These are phyloP conservation scores for Glomeris maerens DNA, from an alignment of 1,140 invertebrate genomes.

Conservation along the genomic window DNA sequence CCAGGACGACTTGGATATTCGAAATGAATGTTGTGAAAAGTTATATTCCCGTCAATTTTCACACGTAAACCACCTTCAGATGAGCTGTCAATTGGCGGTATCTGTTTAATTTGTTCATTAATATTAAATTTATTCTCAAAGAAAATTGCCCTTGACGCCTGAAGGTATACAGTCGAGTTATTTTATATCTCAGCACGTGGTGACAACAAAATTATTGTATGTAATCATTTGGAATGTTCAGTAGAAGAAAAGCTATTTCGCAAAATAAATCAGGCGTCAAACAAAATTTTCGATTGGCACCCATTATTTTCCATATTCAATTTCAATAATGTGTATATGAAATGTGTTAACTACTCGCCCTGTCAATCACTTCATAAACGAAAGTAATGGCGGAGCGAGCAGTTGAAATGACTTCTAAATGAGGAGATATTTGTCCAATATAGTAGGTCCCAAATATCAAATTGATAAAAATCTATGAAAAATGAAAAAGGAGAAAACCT, in stretches of 20 bases:
- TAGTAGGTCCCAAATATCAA: slow-evolving; percentile 72
- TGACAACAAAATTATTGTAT: background rate
- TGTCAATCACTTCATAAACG: slow-evolving; percentile 61
- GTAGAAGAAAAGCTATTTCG: no score
- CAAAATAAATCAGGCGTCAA: no score
- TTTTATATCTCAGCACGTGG: no score
- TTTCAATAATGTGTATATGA: no score
- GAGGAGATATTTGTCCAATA: slow-evolving; percentile 66
- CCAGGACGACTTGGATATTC: slow-evolving; percentile 63
- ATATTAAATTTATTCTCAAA: no score
- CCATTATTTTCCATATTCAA: no score
- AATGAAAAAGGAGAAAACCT: no score
- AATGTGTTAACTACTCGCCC: slow-evolving; percentile 33
- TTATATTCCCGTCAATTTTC: slow-evolving; percentile 50
- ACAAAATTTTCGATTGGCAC: no score
- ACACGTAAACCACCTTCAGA: slow-evolving; percentile 44
- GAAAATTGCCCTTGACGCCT: no score
- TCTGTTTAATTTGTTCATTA: no score
- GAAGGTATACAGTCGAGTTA: no score
- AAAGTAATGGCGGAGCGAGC: slow-evolving; percentile 60
- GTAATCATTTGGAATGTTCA: slow-evolving; percentile 9
- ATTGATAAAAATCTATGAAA: slow-evolving; percentile 61
- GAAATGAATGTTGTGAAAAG: slow-evolving; percentile 57
- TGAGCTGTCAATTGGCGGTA: slow-evolving; percentile 54
- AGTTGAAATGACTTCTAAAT: slow-evolving; percentile 55